phyloP scores from a whole-genome alignment of 2,113 vertebrate genomes.

The Atractosteus spatula region DNA sequence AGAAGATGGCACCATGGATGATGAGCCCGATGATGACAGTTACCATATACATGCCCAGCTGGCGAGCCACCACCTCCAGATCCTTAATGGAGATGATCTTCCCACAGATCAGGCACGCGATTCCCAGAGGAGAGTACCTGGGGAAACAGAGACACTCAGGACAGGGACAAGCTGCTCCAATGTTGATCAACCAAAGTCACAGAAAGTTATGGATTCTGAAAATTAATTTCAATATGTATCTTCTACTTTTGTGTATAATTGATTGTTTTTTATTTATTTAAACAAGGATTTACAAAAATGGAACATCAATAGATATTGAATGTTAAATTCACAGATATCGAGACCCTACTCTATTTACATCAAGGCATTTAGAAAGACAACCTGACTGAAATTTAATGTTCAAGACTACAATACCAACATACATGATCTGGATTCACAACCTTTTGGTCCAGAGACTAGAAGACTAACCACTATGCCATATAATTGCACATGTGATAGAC shows the following conservation, averaged over 20 bases:
- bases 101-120: constrained; percentile 95
- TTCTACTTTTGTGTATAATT: too few relatives aligned
- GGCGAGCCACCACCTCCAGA: constrained; percentile 89
- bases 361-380: too few relatives aligned
- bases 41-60: constrained; percentile 98
- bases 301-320: background rate
- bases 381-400: too few relatives aligned
- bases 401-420: too few relatives aligned
- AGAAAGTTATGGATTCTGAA: too few relatives aligned
- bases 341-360: too few relatives aligned
- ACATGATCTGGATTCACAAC: too few relatives aligned
- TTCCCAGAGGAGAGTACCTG: constrained; percentile 97
- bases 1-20: constrained; percentile 95
- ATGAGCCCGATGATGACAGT: constrained; percentile 94
- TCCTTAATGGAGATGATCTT: constrained; percentile 98
- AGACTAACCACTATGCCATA: too few relatives aligned
- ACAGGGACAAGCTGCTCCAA: background rate
- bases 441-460: too few relatives aligned
- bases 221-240: too few relatives aligned
- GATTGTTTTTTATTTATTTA: background rate
- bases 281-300: background rate
- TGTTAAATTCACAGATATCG: background rate
- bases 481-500: too few relatives aligned
- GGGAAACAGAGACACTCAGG: constrained; percentile 27
- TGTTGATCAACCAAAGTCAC: too few relatives aligned